Conservation (phyloP, 2,113 vertebrate genomes). For the Gnathonemus longibarbis region DNA sequence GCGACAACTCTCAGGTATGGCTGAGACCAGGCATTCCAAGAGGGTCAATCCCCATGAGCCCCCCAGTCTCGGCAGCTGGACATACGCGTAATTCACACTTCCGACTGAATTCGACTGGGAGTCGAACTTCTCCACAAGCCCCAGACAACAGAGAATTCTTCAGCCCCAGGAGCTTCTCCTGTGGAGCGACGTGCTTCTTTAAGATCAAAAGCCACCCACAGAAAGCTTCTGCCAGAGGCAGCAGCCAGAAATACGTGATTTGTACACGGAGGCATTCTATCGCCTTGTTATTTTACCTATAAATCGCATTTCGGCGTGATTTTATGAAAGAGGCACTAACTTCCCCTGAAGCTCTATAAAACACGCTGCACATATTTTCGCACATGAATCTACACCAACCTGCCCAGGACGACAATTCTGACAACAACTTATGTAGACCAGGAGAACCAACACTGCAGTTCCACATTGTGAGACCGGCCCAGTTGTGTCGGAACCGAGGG, state of each 20-base stretch:
- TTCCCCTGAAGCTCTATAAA: background rate
- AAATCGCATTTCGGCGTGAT: background rate
- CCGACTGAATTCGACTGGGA: no score
- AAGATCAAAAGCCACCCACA: conserved; percentile 3
- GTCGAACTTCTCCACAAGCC: background rate
- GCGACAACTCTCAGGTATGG: background rate
- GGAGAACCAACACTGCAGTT: background rate
- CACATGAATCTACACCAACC: background rate
- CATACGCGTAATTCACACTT: background rate
- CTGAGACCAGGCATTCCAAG: background rate
- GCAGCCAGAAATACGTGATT: background rate
- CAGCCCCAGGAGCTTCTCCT: background rate
- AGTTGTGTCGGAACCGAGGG: background rate
- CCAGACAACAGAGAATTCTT: background rate
- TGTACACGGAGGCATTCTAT: background rate
- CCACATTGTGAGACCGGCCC: background rate
- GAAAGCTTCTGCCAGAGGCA: background rate
- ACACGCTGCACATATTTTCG: background rate
- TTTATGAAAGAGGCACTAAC: background rate
- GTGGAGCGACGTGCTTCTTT: background rate
- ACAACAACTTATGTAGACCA: background rate
- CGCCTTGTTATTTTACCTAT: background rate
- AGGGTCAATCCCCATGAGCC: background rate
- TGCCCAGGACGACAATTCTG: background rate
- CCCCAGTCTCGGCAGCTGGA: no score